Conservation (phyloP, 2,113 vertebrate genomes). For the Chloroceryle aenea region DNA sequence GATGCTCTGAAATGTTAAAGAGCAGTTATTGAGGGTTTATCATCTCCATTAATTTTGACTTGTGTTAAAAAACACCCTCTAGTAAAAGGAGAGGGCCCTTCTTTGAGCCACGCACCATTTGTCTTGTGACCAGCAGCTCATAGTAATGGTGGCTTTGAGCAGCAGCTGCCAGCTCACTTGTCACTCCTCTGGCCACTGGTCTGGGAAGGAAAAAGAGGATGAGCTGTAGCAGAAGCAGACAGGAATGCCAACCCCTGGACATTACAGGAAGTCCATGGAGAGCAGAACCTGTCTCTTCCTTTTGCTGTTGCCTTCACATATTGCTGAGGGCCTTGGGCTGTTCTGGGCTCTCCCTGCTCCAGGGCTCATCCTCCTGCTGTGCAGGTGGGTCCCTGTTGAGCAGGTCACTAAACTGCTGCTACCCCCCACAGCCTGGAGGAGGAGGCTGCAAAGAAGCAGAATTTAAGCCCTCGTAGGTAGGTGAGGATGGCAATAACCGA, state of each 20-base stretch:
- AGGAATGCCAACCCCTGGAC: not conserved
- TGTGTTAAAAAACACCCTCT: not conserved
- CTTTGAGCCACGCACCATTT: not conserved
- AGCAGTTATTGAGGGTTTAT: not conserved
- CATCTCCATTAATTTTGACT: not conserved
- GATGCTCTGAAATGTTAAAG: constrained; percentile 2
- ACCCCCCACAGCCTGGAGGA: not conserved
- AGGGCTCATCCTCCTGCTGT: not conserved
- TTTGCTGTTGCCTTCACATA: not conserved
- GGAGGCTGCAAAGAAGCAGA: not conserved
- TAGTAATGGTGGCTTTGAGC: not conserved
- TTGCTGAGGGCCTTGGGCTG: not conserved
- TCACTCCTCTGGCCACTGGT: not conserved
- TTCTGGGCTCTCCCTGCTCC: not conserved
- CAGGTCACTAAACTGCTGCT: not conserved
- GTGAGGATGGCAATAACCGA: not conserved
- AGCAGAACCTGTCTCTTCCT: not conserved
- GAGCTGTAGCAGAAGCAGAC: not conserved
- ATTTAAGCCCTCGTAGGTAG: not conserved
- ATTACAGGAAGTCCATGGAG: not conserved
- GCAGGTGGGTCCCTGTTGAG: not conserved
- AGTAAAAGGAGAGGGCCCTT: not conserved
- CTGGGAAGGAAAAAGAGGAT: not conserved
- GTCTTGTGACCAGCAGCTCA: not conserved
- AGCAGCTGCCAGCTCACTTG: not conserved